Evolutionary conservation across 2,888 invertebrate species (phyloP).

Genomic region (Eulithis prunata): DNA sequence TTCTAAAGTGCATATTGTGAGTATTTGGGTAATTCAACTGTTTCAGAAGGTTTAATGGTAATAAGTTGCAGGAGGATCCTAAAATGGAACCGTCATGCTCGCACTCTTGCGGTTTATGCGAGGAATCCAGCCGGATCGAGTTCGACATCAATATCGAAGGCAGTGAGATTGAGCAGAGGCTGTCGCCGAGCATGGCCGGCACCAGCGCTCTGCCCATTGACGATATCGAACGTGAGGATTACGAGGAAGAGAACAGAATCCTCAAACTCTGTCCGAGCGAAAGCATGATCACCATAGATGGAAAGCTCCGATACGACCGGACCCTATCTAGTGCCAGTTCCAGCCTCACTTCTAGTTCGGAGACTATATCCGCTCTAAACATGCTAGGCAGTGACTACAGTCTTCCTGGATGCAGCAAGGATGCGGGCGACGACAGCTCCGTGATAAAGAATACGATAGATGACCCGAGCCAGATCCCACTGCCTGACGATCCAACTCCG

Average conservation of each 20-base stretch:
- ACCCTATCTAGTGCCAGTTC: slow-evolving; percentile 70
- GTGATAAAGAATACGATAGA: slow-evolving; percentile 74
- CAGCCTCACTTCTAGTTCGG: slow-evolving; percentile 72
- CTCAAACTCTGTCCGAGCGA: slow-evolving; percentile 69
- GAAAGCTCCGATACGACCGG: slow-evolving; percentile 65
- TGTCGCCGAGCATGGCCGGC: slow-evolving; percentile 45
- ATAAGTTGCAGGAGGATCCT: slow-evolving; percentile 37
- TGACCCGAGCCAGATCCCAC: slow-evolving; percentile 28
- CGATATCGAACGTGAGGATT: slow-evolving; percentile 75
- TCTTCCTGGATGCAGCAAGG: slow-evolving; percentile 75
- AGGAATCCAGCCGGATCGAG: slow-evolving; percentile 57
- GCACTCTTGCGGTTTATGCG: slow-evolving; percentile 65
- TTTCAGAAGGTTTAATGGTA: not conserved
- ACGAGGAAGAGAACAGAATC: slow-evolving; percentile 77
- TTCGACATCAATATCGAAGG: slow-evolving; percentile 44
- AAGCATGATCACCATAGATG: slow-evolving; percentile 64
- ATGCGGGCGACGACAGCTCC: slow-evolving; percentile 64
- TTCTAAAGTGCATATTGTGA: not conserved
- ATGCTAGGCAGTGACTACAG: slow-evolving; percentile 63
- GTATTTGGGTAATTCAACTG: not conserved
- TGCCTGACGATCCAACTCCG: slow-evolving; percentile 20
- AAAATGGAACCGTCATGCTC: slow-evolving; percentile 80
- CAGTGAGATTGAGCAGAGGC: slow-evolving; percentile 37
- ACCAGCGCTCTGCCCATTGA: slow-evolving; percentile 67
- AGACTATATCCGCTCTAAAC: slow-evolving; percentile 70